Conservation (phyloP, 2,888 invertebrate species). For the Syrista parreyssii region DNA sequence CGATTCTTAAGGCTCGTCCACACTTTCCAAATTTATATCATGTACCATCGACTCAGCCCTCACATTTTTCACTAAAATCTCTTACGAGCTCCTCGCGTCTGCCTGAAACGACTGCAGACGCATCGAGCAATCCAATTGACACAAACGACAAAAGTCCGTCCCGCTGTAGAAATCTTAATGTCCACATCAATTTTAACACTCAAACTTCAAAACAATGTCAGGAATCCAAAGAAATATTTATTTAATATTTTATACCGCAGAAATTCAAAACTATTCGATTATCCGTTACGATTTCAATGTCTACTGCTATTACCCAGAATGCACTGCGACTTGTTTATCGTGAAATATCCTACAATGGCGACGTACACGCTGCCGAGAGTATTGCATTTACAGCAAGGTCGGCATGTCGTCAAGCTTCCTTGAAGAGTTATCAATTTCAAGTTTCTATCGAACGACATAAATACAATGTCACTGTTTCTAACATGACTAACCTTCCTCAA, state of each 20-base stretch:
- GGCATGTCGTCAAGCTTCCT: neutral
- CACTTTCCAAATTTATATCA: slow-evolving; percentile 4
- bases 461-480: neutral
- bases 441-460: neutral
- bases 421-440: neutral
- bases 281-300: neutral
- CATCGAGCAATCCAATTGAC: neutral
- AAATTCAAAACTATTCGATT: neutral
- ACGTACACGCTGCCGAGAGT: too few species aligned
- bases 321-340: neutral
- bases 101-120: neutral
- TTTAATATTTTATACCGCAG: too few species aligned
- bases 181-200: neutral
- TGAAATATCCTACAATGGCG: neutral
- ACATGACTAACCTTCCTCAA: neutral
- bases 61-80: neutral
- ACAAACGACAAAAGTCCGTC: neutral
- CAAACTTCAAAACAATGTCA: neutral
- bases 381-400: too few species aligned
- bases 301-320: neutral
- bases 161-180: neutral
- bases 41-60: neutral
- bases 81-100: neutral
- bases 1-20: slow-evolving; percentile 25
- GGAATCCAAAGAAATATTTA: neutral